A percentile compares a stretch with the other conserved stretches of the same genome.
phyloP scores from a whole-genome alignment of 2,888 invertebrate genomes.

The Leptinotarsa peninsularis region DNA sequence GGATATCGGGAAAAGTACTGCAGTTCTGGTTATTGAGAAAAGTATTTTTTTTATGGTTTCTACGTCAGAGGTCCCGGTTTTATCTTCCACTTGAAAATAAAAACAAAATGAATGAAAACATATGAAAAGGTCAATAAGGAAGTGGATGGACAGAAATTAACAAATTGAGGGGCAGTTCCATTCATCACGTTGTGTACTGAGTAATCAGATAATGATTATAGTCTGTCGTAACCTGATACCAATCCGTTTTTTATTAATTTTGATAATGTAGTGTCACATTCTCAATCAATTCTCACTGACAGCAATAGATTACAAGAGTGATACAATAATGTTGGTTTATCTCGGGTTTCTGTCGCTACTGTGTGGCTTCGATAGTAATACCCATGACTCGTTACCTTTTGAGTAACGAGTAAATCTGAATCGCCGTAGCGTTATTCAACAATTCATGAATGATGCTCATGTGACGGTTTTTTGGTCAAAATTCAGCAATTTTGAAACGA shows the following conservation, averaged over 20 bases:
- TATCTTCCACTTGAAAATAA: too few species aligned
- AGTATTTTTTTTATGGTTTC: too few species aligned
- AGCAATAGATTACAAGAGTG: background rate
- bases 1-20: too few species aligned
- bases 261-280: constrained; percentile 7
- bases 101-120: too few species aligned
- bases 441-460: too few species aligned
- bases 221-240: constrained; percentile 5
- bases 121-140: background rate
- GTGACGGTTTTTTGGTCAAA: too few species aligned
- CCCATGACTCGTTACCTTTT: too few species aligned
- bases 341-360: background rate
- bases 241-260: constrained; percentile 6
- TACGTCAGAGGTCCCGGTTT: too few species aligned
- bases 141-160: background rate
- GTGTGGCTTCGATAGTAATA: background rate
- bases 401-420: too few species aligned
- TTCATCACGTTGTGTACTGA: background rate
- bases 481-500: too few species aligned
- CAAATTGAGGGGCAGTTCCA: background rate
- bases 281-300: constrained; percentile 5
- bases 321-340: background rate
- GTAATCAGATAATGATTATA: constrained; percentile 12
- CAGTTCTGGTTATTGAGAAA: too few species aligned
- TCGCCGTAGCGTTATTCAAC: too few species aligned